These are phyloP conservation scores for Urechis unicinctus DNA, from an alignment of 2,888 invertebrate species.

Conservation along the genomic window DNA sequence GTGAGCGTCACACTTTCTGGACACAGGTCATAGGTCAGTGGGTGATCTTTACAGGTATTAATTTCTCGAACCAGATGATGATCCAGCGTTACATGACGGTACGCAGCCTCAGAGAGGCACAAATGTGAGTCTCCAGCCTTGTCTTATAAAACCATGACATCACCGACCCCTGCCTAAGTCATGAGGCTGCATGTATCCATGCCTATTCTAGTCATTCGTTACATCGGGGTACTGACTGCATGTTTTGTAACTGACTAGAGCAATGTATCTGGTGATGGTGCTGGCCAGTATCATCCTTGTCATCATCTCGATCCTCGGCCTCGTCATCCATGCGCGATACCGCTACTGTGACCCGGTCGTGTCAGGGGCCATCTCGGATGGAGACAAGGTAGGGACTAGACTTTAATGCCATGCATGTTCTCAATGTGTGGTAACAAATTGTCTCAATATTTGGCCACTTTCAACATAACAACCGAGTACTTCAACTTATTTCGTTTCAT, in stretches of 20 bases:
- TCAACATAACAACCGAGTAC: no score
- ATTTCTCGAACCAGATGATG: constrained; percentile 83
- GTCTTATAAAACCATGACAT: neutral
- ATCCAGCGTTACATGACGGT: constrained; percentile 88
- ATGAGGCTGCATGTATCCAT: neutral
- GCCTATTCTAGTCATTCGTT: constrained; percentile 3
- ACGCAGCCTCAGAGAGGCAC: constrained; percentile 69
- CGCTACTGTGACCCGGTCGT: constrained; percentile 18
- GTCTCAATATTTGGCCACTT: no score
- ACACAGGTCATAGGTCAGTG: constrained; percentile 67
- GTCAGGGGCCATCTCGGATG: constrained; percentile 5
- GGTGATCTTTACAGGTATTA: constrained; percentile 58
- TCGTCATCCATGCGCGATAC: constrained; percentile 25
- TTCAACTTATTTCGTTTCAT: no score
- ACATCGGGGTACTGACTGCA: no score
- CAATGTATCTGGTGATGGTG: constrained; percentile 1
- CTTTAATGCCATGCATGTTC: no score
- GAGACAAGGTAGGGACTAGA: constrained; percentile 21
- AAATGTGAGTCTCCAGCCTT: constrained; percentile 11
- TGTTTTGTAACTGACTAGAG: constrained; percentile 3
- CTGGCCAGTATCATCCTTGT: constrained; percentile 1
- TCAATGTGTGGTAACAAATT: no score
- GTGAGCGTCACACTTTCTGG: constrained; percentile 78
- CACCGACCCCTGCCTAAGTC: neutral
- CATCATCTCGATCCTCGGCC: constrained; percentile 18